phyloP scores from a whole-genome alignment of 2,113 vertebrate genomes.

The Felis chaus region DNA sequence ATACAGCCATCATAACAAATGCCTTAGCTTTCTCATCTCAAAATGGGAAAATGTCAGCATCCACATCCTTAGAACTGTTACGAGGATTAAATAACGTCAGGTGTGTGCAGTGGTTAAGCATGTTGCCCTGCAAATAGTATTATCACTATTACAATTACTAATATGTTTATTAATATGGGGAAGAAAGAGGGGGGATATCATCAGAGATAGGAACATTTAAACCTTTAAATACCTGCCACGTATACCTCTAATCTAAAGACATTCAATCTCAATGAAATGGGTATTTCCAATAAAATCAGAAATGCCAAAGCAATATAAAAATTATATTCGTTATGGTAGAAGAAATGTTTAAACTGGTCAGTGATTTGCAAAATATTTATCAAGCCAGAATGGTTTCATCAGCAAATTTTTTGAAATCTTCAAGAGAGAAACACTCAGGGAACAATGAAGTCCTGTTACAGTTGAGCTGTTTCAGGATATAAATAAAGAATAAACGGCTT shows the following conservation, averaged over 20 bases:
- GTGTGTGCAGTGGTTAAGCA: not conserved
- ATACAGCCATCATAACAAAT: not conserved
- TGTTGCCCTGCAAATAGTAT: not conserved
- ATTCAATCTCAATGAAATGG: not conserved
- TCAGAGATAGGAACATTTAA: not conserved
- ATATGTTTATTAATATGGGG: not conserved
- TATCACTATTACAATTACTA: not conserved
- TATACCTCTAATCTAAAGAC: not conserved
- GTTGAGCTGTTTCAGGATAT: not conserved
- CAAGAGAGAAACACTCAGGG: not conserved
- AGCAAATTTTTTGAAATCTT: not conserved
- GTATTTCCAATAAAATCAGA: not conserved
- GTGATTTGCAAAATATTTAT: conserved; percentile 2
- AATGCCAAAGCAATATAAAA: not conserved
- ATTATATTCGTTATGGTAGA: not conserved
- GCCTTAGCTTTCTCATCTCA: not conserved
- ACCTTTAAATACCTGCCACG: not conserved
- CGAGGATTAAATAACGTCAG: not conserved
- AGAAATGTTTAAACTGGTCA: conserved; percentile 6
- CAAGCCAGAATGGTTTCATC: not conserved
- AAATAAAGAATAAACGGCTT: not conserved
- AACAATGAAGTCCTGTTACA: not conserved
- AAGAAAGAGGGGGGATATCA: not conserved
- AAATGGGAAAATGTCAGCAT: not conserved
- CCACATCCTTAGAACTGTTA: no score